A percentile compares a stretch with the other conserved stretches of the same genome.
Conservation (phyloP, 2,888 invertebrate genomes). For the Drosophila limbata region DNA sequence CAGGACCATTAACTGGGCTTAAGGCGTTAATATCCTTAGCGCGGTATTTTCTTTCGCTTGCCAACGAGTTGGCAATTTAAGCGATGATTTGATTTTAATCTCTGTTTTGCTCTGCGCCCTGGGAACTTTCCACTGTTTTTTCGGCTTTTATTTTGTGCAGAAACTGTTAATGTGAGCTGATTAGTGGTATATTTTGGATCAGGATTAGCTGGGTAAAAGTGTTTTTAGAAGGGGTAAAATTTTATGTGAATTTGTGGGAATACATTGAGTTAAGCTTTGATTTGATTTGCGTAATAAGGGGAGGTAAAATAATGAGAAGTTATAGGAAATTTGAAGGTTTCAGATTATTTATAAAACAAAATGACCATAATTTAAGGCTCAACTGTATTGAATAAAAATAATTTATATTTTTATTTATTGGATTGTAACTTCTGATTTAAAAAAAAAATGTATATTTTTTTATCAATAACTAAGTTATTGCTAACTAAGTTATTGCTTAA, state of each 20-base stretch:
- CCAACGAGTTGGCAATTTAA: slow-evolving; percentile 63
- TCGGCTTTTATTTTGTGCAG: slow-evolving; percentile 38
- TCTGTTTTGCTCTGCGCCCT: slow-evolving; percentile 25
- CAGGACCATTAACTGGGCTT: slow-evolving; percentile 56
- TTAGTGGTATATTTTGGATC: slow-evolving; percentile 34
- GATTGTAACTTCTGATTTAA: too few species aligned
- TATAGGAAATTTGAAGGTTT: neutral
- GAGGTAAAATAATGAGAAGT: neutral
- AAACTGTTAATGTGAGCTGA: slow-evolving; percentile 51
- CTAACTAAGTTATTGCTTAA: neutral
- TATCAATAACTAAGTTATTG: neutral
- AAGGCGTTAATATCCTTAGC: slow-evolving; percentile 73
- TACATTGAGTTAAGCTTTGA: neutral
- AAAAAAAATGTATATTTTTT: too few species aligned
- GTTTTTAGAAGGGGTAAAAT: neutral
- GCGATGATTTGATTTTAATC: slow-evolving; percentile 74
- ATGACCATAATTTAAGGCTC: neutral
- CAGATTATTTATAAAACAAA: neutral
- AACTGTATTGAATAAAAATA: neutral
- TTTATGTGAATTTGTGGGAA: slow-evolving; percentile 3
- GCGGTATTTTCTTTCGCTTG: slow-evolving; percentile 18
- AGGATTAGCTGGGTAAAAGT: slow-evolving; percentile 1
- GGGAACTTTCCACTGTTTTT: slow-evolving; percentile 28
- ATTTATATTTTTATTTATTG: neutral
- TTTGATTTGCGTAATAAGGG: neutral